These are phyloP conservation scores for Steatocranus sp. DNA, from an alignment of 2,797 vertebrate species.

Conservation along the genomic window DNA sequence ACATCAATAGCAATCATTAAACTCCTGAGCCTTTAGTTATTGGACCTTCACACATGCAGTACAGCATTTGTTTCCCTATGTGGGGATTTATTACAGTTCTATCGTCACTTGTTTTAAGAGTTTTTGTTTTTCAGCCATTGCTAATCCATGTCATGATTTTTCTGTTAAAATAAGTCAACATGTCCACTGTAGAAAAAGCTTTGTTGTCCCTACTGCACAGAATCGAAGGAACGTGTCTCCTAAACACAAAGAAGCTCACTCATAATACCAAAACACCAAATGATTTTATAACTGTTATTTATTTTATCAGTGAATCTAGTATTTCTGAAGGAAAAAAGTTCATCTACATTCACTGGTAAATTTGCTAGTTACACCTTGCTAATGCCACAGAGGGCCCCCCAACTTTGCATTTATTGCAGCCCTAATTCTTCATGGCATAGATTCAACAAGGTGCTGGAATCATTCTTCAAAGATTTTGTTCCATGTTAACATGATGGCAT, in stretches of 20 bases:
- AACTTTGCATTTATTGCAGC: background rate
- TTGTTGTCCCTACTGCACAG: background rate
- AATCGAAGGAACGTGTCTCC: background rate
- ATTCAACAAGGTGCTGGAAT: background rate
- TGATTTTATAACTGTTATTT: background rate
- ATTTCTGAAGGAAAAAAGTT: background rate
- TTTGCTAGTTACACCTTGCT: background rate
- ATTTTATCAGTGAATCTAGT: background rate
- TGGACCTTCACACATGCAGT: background rate
- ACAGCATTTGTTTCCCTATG: background rate
- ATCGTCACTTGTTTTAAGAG: background rate
- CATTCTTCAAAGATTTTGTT: background rate
- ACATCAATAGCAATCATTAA: background rate
- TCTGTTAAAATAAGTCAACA: background rate
- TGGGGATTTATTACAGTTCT: background rate
- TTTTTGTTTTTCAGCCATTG: background rate
- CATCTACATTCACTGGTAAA: background rate
- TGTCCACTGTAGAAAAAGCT: background rate
- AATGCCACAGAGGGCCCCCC: background rate
- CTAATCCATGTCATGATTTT: background rate
- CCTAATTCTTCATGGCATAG: background rate
- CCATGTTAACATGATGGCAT: background rate
- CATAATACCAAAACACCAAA: background rate
- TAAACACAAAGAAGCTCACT: background rate
- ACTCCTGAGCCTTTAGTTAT: background rate